Percentiles rank a stretch among this genome's conserved stretches.
phyloP scores from a whole-genome alignment of 2,797 vertebrate genomes.

The Leptatherina wallacei region DNA sequence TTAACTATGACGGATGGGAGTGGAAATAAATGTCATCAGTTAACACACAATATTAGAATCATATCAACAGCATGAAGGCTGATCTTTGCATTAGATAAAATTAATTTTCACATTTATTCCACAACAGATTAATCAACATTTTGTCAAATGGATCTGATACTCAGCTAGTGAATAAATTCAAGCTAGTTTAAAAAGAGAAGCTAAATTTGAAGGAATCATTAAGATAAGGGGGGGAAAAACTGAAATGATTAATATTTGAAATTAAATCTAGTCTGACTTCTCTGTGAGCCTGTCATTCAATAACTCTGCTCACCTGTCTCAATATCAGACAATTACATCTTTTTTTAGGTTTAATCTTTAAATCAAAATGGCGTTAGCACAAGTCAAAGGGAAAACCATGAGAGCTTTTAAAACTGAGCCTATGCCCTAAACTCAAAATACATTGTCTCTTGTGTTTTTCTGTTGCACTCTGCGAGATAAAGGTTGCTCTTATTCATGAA shows the following conservation, averaged over 20 bases:
- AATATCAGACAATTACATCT: no score
- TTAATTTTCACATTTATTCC: constrained; percentile 14
- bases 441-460: not conserved
- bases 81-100: not conserved
- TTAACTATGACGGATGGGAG: constrained; percentile 40
- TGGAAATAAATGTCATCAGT: constrained; percentile 38
- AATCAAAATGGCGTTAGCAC: no score
- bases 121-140: constrained; percentile 32
- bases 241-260: no score
- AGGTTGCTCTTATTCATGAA: not conserved
- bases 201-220: not conserved
- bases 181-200: constrained; percentile 9
- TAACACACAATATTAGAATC: constrained; percentile 20
- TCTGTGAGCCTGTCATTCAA: no score
- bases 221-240: no score
- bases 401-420: not conserved
- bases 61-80: constrained; percentile 25
- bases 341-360: no score
- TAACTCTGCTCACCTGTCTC: no score
- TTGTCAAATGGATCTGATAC: constrained; percentile 15
- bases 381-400: not conserved
- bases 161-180: constrained; percentile 4
- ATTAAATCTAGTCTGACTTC: no score
- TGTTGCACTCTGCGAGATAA: not conserved
- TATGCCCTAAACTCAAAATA: not conserved